A percentile compares a stretch with the other conserved stretches of the same genome.
Evolutionary conservation across 2,797 vertebrate species (phyloP).

Genomic region (Todus mexicanus): DNA sequence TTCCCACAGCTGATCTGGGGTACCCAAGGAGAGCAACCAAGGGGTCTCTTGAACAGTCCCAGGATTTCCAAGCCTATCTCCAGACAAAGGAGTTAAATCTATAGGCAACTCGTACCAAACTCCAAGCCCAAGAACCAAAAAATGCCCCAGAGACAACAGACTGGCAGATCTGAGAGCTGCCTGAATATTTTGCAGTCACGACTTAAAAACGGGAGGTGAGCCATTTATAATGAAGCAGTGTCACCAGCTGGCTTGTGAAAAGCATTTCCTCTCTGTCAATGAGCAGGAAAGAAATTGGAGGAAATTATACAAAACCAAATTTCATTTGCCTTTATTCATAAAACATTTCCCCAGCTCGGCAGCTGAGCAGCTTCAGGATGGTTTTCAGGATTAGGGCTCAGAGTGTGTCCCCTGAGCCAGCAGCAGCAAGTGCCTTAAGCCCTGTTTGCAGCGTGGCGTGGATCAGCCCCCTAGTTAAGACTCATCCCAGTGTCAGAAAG

Average conservation of each 20-base stretch:
- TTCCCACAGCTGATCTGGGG: background rate
- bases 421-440: background rate
- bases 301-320: background rate
- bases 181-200: background rate
- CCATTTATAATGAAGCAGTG: slow-evolving; percentile 60
- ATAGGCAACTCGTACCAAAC: background rate
- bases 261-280: slow-evolving; percentile 11
- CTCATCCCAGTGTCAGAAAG: background rate
- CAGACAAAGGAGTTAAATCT: background rate
- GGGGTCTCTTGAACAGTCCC: background rate
- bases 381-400: background rate
- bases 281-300: background rate
- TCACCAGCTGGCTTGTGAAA: slow-evolving; percentile 60
- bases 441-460: background rate
- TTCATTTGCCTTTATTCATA: background rate
- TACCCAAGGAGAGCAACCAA: background rate
- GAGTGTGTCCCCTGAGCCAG: background rate
- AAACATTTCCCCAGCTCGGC: background rate
- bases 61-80: background rate
- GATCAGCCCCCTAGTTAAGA: background rate
- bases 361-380: background rate
- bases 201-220: background rate
- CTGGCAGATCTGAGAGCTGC: background rate
- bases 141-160: background rate
- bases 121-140: background rate